phyloP scores from a whole-genome alignment of 2,113 vertebrate genomes.

The Oreocharis arfaki region DNA sequence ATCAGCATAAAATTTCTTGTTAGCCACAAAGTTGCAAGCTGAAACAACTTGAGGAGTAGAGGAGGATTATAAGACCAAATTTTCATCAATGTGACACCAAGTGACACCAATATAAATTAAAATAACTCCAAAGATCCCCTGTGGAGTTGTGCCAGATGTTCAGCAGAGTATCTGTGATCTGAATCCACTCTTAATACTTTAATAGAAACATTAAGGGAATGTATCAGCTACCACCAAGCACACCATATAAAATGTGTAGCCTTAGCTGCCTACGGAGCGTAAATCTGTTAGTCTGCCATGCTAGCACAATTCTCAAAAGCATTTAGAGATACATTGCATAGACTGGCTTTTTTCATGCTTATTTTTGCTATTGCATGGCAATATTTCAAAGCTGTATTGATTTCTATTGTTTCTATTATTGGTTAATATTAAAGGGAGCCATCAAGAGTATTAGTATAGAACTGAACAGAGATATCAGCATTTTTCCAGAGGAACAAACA shows the following conservation, averaged over 20 bases:
- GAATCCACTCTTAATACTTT: constrained; percentile 11
- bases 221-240: neutral
- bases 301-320: constrained; percentile 23
- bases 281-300: neutral
- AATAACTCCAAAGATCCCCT: neutral
- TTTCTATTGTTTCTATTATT: constrained; percentile 58
- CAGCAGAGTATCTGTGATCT: neutral
- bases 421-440: constrained; percentile 66
- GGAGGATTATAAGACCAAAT: neutral
- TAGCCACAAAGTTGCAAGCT: constrained; percentile 24
- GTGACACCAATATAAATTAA: neutral
- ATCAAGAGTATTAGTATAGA: constrained; percentile 25
- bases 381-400: constrained; percentile 59
- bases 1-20: constrained; percentile 15
- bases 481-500: neutral
- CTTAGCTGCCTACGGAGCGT: neutral
- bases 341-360: constrained; percentile 21
- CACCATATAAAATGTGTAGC: constrained; percentile 35
- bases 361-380: constrained; percentile 28
- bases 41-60: neutral
- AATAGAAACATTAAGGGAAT: constrained; percentile 28
- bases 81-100: neutral
- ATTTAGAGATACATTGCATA: neutral
- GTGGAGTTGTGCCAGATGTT: neutral
- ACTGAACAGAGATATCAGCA: constrained; percentile 44